Base-by-base conservation (phyloP, 1,140 invertebrate species). In the Rhagoletis zephyria region DNA sequence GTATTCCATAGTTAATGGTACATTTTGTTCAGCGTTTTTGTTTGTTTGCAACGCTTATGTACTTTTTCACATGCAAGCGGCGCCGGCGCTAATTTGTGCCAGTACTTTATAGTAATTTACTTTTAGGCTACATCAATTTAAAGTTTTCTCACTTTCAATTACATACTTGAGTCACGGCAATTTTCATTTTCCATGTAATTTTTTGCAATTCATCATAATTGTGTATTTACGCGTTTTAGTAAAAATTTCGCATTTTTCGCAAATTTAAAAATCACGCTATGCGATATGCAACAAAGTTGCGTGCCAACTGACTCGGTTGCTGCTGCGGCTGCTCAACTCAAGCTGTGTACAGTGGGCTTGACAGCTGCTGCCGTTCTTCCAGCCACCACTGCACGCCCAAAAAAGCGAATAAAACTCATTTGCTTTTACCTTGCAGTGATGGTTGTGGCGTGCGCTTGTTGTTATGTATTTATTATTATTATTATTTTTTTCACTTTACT, bases 271-370 rank as follows among this genome's bases (percentile, higher is more conserved):
- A 42, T 12, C 45, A 45, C 45, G 61, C 42, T 86, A 86, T 63
- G 85, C 14, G 51, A 14, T 86, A 63, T 64, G 19, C 14, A 61
- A 87, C 63, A 87, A 87, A 70, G 64, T 87, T 87, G 86, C 86
- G 64, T 42, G 16, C 40, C 45, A 70, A 87, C 86, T 87, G 48
- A 67, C n/a, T 67, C 10, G 48, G 6, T 51, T 56, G 74, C 74
- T 16, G 74, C 74, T 51, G 74, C 48, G n/a, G 3, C 74, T 81
- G 48, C 19, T 81, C 48, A 56, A 56, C 74, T 5, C 74, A 59
- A 81, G 74, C 74, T 81, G 30, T 16, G 6, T 60, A 63, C 42
- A n/a, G 74, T 81, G 74, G 48, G 45, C 74, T 67, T 81, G 85
- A 86, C 85, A 63, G 85, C 85, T 63, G 85, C 74, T 59, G 74